Percentiles rank a stretch among this genome's conserved stretches.
Conservation (phyloP, 2,888 invertebrate genomes). For the Lithophane socia region DNA sequence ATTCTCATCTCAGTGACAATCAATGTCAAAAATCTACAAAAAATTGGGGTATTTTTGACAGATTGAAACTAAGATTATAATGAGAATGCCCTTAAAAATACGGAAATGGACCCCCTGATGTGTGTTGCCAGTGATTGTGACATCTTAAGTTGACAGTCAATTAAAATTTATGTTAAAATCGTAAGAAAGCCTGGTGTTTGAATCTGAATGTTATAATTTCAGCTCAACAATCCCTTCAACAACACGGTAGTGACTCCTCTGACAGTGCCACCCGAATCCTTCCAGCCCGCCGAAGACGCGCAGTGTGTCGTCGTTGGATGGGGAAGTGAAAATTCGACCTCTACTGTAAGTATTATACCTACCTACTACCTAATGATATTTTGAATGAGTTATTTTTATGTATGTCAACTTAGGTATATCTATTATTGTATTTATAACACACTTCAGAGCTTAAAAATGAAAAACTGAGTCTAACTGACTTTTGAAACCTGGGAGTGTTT, state of each 20-base stretch:
- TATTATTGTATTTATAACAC: background rate
- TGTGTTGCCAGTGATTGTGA: background rate
- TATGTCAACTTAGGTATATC: background rate
- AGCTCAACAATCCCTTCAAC: conserved; percentile 36
- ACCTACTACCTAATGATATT: background rate
- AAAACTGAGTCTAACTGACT: background rate
- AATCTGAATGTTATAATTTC: conserved; percentile 16
- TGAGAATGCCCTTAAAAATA: background rate
- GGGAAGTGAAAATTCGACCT: background rate
- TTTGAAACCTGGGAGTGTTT: too few relatives aligned
- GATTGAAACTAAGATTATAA: background rate
- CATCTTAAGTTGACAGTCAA: background rate
- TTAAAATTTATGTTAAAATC: background rate
- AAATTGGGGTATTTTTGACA: too few relatives aligned
- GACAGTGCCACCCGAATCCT: conserved; percentile 12
- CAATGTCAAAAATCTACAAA: background rate
- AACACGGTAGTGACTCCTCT: conserved; percentile 20
- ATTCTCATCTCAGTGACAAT: background rate
- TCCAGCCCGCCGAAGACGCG: conserved; percentile 13
- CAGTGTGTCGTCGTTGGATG: conserved; percentile 42
- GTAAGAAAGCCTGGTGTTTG: background rate
- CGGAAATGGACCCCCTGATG: too few relatives aligned
- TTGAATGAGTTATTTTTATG: background rate
- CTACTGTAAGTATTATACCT: conserved; percentile 20
- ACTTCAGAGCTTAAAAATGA: background rate